Percentiles rank a stretch among this genome's conserved stretches.
phyloP scores from a whole-genome alignment of 37 sponge, comb jelly and placozoan species.

The Theonella swinhoei region DNA sequence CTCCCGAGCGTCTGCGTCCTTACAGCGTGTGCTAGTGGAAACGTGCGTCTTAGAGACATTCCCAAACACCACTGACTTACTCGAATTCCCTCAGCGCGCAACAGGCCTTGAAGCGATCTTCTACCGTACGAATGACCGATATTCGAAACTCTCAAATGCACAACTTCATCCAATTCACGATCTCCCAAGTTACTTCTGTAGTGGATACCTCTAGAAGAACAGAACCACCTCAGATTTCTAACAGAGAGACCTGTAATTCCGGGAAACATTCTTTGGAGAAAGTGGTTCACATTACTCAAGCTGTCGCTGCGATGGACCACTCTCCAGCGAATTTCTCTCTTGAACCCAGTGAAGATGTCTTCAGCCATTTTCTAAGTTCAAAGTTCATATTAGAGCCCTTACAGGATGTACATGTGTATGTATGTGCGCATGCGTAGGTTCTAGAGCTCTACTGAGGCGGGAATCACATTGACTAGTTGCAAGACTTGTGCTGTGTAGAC shows the following conservation, averaged over 20 bases:
- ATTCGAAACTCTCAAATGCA: background rate
- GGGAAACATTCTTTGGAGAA: background rate
- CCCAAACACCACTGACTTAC: conserved; percentile 7
- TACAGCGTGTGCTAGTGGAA: background rate
- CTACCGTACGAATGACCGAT: conserved; percentile 33
- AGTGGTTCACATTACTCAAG: background rate
- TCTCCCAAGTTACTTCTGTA: background rate
- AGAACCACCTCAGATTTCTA: conserved; percentile 5
- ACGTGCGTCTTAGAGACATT: background rate
- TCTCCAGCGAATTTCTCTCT: too few relatives aligned
- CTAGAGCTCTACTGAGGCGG: too few relatives aligned
- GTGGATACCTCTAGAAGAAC: background rate
- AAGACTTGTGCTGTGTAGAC: too few relatives aligned
- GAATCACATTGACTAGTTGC: too few relatives aligned
- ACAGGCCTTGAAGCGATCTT: conserved; percentile 30
- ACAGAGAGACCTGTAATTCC: conserved; percentile 10
- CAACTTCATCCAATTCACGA: background rate
- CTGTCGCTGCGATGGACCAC: too few relatives aligned
- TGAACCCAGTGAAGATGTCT: too few relatives aligned
- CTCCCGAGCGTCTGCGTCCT: background rate
- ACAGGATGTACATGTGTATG: too few relatives aligned
- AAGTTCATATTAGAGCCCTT: too few relatives aligned
- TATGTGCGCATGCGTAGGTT: too few relatives aligned
- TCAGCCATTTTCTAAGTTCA: too few relatives aligned
- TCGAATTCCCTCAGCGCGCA: background rate